Base-by-base conservation (phyloP, 2,797 vertebrate species). In the Scarus forsteni region DNA sequence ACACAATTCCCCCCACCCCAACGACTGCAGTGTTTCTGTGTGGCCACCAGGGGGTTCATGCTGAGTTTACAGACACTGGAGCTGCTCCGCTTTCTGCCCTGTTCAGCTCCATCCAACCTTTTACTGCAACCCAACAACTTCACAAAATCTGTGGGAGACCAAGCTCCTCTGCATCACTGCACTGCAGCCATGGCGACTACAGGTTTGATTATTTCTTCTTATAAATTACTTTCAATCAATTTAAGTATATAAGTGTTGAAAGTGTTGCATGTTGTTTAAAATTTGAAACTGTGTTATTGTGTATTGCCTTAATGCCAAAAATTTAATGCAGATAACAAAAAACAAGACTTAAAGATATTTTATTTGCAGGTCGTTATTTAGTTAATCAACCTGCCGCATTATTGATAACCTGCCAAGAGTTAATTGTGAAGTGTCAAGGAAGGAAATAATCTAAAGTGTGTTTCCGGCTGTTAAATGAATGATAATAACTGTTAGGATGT, bases 101-200 rank as follows among this genome's bases (percentile, higher is more conserved):
- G 53, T 59, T 45, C 15, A 52, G 56, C 69, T 65, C 9, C 16
- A 80, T 51, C 66, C 81, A 68, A 40, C 52, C 80, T 78, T 38
- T 38, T 67, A 65, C 85, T 76, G 89, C 83, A 83, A 62, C 67
- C 67, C 73, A 83, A 82, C 81, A 70, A 65, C 71, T 54, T 57
- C 65, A 70, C n/a, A 36, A 34, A n/a, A 59, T 56, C 48, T 77
- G 76, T 35, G 46, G 8, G 44, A 84, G 58, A 62, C 59, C 2
- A 57, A 78, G 64, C 51, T 79, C 67, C 7, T 71, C 71, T 16
- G 3, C 75, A 70, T 80, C 83, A 60, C 80, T 72, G 54, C 75
- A 75, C 73, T 63, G 85, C 89, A 92, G 89, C 70, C 80, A 95
- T 95, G 95, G 68, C 88, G 46, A 81, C 90, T 63, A 70, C 90